Evolutionary conservation across 2,797 vertebrate species (phyloP), one percentile per base, ranked within the genome.

Genomic region (Mormyrus hasselquistii): DNA sequence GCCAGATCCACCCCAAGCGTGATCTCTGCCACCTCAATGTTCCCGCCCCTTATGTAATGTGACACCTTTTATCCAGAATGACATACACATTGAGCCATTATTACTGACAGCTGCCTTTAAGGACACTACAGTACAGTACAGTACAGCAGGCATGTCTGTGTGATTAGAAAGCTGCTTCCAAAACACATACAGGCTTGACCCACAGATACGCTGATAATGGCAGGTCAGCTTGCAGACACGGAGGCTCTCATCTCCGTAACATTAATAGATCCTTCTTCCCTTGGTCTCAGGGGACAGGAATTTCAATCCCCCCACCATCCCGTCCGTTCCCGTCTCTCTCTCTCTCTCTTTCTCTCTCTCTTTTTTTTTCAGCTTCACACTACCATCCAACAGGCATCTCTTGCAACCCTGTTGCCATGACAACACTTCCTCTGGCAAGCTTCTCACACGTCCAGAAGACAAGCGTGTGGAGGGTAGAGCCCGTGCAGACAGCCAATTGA

Each of bases 341-440:
- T 29, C 89, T 69, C 65, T 41, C 52, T 90, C 87, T 85, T 87
- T 52, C 59, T 34, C 44, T 90, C 83, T 73, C 87, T 90, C 89
- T 34, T 5, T 19, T 44, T 16, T 65, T 90, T 90, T 92, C 90
- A 91, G 92, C 90, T 90, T 93, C 92, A 93, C 83, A 83, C 88
- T 76, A 69, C 55, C 82, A 50, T 73, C 87, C 79, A 89, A 83
- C 87, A 69, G 79, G 88, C 79, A 65, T 87, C 57, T 89, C 79
- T 88, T 88, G 92, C 94, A 95, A 94, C 93, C 92, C 93, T 95
- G 95, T 96, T 96, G 93, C 96, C 95, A 96, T 96, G 95, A 96
- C 95, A 96, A 96, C 96, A 95, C 93, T 94, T 95, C 94, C 94
- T 95, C 95, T 94, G 94, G 94, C 94, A 94, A 90, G 90, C 88